These are phyloP conservation scores for Sycophila sp. DNA, from an alignment of 1,140 invertebrate species.

Conservation along the genomic window DNA sequence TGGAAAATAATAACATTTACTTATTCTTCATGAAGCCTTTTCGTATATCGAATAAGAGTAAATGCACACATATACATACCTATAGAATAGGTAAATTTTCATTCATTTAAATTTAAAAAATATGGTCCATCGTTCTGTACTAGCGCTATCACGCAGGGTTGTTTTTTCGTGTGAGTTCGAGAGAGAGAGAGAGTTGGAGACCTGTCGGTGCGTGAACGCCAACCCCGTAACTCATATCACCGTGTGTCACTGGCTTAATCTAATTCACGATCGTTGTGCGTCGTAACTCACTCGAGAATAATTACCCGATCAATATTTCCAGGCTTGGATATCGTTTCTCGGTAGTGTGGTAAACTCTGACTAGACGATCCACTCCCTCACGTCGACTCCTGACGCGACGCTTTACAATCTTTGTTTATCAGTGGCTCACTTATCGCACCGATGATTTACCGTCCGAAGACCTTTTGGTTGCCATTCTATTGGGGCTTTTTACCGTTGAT, in stretches of 20 bases:
- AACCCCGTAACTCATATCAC: constrained; percentile 58
- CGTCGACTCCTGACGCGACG: not conserved
- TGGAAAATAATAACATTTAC: too few relatives aligned
- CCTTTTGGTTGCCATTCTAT: too few relatives aligned
- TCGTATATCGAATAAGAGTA: too few relatives aligned
- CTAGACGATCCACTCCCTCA: too few relatives aligned
- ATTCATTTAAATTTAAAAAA: too few relatives aligned
- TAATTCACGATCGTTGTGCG: constrained; percentile 60
- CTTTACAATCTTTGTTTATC: constrained; percentile 20
- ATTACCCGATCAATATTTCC: constrained; percentile 59
- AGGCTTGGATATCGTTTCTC: constrained; percentile 35
- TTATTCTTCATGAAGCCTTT: too few relatives aligned
- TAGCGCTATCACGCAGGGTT: not conserved
- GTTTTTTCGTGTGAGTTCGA: constrained; percentile 8
- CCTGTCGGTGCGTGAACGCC: not conserved
- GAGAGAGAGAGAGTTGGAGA: not conserved
- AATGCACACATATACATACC: too few relatives aligned
- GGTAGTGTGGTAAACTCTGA: not conserved
- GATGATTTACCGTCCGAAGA: constrained; percentile 11
- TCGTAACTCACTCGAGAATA: constrained; percentile 61
- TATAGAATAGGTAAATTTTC: too few relatives aligned
- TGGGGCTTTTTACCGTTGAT: too few relatives aligned
- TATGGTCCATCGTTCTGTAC: too few relatives aligned
- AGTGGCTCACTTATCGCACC: constrained; percentile 5
- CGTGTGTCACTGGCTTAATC: constrained; percentile 60